These are phyloP conservation scores for Lasioglossum zephyrum DNA, from an alignment of 2,888 invertebrate genomes.

Conservation along the genomic window DNA sequence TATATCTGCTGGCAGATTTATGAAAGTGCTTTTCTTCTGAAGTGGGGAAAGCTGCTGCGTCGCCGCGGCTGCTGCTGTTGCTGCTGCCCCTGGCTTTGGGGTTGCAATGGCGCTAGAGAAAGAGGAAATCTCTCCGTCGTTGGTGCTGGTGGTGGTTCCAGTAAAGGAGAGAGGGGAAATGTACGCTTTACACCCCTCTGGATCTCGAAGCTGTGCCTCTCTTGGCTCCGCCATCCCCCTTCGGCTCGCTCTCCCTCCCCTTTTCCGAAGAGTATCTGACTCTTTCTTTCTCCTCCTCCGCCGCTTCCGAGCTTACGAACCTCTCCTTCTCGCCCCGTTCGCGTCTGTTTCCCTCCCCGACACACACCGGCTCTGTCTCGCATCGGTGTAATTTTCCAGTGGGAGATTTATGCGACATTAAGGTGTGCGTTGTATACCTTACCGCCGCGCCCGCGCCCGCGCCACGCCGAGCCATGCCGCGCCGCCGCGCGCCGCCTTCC, in stretches of 20 bases:
- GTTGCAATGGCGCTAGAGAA: slow-evolving; percentile 66
- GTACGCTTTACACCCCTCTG: slow-evolving; percentile 69
- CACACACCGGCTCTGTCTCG: slow-evolving; percentile 68
- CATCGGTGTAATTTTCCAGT: slow-evolving; percentile 83
- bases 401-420: slow-evolving; percentile 83
- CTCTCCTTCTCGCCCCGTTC: slow-evolving; percentile 62
- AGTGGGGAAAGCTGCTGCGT: slow-evolving; percentile 84
- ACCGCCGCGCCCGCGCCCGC: slow-evolving; percentile 54
- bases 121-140: slow-evolving; percentile 62
- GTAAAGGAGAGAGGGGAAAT: slow-evolving; percentile 69
- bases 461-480: slow-evolving; percentile 57
- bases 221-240: slow-evolving; percentile 80
- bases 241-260: slow-evolving; percentile 67
- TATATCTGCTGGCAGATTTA: slow-evolving; percentile 95
- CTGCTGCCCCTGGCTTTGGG: slow-evolving; percentile 65
- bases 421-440: slow-evolving; percentile 79
- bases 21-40: slow-evolving; percentile 91
- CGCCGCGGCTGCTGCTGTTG: slow-evolving; percentile 69
- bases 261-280: slow-evolving; percentile 77
- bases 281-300: slow-evolving; percentile 71
- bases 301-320: slow-evolving; percentile 46
- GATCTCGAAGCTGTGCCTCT: slow-evolving; percentile 76
- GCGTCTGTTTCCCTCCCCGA: slow-evolving; percentile 44
- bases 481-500: slow-evolving; percentile 58
- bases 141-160: slow-evolving; percentile 59